Evolutionary conservation across 2,797 vertebrate genomes (phyloP), one percentile per base, ranked within the genome.

Genomic region (Hydrophis major): DNA sequence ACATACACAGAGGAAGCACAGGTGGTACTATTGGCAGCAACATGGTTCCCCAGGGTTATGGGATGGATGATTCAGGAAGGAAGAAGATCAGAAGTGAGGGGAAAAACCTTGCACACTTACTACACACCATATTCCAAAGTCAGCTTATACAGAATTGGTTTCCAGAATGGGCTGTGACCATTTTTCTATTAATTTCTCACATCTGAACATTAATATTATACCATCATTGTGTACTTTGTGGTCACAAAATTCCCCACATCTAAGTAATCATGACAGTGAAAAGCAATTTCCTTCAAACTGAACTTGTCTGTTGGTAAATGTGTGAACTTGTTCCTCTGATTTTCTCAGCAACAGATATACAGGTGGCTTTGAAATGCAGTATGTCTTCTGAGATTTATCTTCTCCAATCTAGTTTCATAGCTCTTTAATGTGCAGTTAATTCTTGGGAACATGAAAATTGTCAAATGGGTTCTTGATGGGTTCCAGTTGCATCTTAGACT

Each of bases 71-170:
- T 74, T 0, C 0, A 32, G 50, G 66, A 92, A 95, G 93, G 93
- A 69, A 47, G 95, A 90, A 66, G 94, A 92, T 94, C 94, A 96
- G 28, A 69, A 66, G 28, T 13, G 4, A 4, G 94, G 95, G 93
- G 59, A 96, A 27, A 60, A 60, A 0, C 12, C 10, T 42, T 20
- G 42, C 69, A 55, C 50, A 89, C 91, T 86, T 74, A 16, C 28
- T 14, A 13, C 22, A 11, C 13, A n/a, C 28, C 12, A 66, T 4
- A 93, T 94, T 96, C 96, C 94, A 94, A 96, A 97, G 94, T 69
- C 96, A 96, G 94, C 95, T 97, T 95, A 94, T 83, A 92, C 83
- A 91, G 87, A 93, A 95, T 93, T 95, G 94, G 86, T 94, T 97
- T 95, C 92, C 92, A 42, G 66, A 27, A 12, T 28, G 53, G 3